phyloP scores from a whole-genome alignment of 2,888 invertebrate genomes.

The Tenthredo mesomela region DNA sequence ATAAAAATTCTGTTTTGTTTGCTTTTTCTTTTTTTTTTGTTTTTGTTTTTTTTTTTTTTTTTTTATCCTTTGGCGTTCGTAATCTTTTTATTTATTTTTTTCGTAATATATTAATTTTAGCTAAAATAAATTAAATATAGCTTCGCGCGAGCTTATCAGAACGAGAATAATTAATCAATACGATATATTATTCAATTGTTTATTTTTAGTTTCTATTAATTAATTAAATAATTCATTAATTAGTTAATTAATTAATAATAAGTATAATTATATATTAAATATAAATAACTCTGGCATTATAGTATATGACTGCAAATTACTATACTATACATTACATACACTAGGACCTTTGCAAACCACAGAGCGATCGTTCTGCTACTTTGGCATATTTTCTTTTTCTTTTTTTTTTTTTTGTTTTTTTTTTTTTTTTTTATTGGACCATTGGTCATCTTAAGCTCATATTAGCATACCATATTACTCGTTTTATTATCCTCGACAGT shows the following conservation, averaged over 20 bases:
- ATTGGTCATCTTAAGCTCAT: constrained; percentile 54
- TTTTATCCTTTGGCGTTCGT: neutral
- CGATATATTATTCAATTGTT: constrained; percentile 19
- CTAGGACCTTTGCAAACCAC: constrained; percentile 40
- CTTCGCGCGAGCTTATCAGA: neutral
- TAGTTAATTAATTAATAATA: neutral
- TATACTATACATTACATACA: constrained; percentile 36
- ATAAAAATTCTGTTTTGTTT: neutral
- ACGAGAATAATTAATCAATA: constrained; percentile 32
- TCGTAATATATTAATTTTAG: neutral
- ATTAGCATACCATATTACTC: constrained; percentile 37
- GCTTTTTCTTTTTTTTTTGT: too few relatives aligned
- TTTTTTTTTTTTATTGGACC: constrained; percentile 52
- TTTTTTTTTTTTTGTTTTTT: neutral
- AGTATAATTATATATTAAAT: constrained; percentile 42
- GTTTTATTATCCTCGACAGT: constrained; percentile 20
- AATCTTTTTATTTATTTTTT: neutral
- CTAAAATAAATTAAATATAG: neutral
- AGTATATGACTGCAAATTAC: constrained; percentile 31
- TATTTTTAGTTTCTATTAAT: neutral
- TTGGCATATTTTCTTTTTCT: constrained; percentile 46
- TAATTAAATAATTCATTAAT: neutral
- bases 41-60: too few relatives aligned
- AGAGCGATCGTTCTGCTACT: constrained; percentile 51
- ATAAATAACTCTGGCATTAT: constrained; percentile 40